A percentile compares a stretch with the other conserved stretches of the same genome.
Conservation (phyloP, 2,113 vertebrate species). For the Callipepla squamata region DNA sequence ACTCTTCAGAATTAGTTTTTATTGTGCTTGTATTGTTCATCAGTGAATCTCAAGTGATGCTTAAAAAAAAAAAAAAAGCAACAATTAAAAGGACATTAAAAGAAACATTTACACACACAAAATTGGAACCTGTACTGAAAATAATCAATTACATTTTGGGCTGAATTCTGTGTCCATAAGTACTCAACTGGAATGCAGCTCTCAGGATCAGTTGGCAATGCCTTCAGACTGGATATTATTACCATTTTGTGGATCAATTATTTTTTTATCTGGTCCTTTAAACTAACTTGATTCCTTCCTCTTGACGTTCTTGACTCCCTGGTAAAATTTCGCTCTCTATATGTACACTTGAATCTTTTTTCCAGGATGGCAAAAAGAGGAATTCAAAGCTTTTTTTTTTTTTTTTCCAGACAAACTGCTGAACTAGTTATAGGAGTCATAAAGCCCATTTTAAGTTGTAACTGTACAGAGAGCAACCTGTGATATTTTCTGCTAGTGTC, state of each 20-base stretch:
- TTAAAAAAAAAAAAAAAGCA: neutral
- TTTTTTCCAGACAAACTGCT: neutral
- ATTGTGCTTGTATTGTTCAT: neutral
- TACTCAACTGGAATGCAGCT: neutral
- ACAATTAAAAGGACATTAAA: neutral
- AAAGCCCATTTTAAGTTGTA: neutral
- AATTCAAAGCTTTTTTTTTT: neutral
- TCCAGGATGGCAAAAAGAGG: neutral
- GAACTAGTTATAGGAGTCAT: neutral
- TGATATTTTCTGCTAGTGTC: neutral
- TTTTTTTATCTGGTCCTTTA: neutral
- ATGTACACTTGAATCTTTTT: neutral
- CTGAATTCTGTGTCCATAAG: neutral
- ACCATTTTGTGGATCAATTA: neutral
- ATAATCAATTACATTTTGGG: neutral
- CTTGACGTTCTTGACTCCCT: neutral
- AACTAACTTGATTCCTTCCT: neutral
- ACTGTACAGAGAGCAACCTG: neutral
- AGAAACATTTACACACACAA: neutral
- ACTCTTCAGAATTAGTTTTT: neutral
- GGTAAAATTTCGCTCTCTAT: neutral
- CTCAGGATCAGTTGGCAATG: neutral
- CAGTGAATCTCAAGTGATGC: neutral
- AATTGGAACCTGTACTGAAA: neutral
- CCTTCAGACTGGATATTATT: neutral